Evolutionary conservation across 2,113 vertebrate genomes (phyloP), one percentile per base, ranked within the genome.

Genomic region (Crotalus horridus): DNA sequence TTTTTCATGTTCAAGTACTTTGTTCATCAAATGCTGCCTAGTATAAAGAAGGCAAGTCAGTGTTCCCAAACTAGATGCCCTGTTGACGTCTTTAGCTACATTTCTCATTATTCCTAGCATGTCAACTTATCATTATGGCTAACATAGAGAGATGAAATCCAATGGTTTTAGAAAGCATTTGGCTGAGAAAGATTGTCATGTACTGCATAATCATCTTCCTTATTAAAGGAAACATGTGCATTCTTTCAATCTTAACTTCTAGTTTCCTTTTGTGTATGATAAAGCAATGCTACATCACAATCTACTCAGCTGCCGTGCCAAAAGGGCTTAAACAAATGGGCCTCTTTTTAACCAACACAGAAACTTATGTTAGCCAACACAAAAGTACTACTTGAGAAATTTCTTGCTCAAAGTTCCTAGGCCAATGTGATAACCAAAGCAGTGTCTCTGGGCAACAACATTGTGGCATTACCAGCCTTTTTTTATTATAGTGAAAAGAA

Each of bases 401-500:
- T 8, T 46, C 90, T 43, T 93, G 64, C 6, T 43, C 46, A 4
- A 92, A 89, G 74, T 0, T 64, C 89, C 39, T 54, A 48, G 46
- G 51, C 8, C 0, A 26, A 21, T 85, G 29, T 74, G 29, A 53
- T 81, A 81, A 87, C 88, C 0, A 29, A 89, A 56, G 33, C 12
- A 53, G 58, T 92, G 24, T 74, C 53, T 54, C 17, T 3, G n/a
- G 12, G 29, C 5, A 29, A 61, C 6, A 26, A 33, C 54, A 48
- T 33, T 87, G 26, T 43, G 58, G 85, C 43, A 6, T 23, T 39
- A 29, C 33, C 89, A 58, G 43, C 55, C 56, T 61, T 5, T 91
- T 48, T 87, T 93, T 85, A 91, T 69, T 91, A 20, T 88, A 11
- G 2, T n/a, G 85, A 87, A 87, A 89, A 85, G 85, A 59, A 85